A percentile compares a stretch with the other conserved stretches of the same genome.
Evolutionary conservation across 2,113 vertebrate genomes (phyloP).

Genomic region (Heteronetta atricapilla): DNA sequence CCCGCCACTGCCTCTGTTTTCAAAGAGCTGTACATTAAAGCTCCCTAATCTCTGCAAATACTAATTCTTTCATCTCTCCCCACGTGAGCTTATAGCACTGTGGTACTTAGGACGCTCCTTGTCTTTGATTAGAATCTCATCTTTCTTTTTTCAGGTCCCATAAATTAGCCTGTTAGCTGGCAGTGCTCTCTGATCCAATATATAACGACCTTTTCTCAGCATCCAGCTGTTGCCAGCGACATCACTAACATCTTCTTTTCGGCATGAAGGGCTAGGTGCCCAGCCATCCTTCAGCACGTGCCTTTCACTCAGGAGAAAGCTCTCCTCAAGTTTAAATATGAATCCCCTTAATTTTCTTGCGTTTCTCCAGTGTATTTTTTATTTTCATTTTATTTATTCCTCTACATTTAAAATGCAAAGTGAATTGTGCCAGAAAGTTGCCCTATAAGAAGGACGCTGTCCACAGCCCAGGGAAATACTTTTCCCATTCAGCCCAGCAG

Average conservation of each 20-base stretch:
- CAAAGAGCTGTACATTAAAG: neutral
- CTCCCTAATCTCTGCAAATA: constrained; percentile 9
- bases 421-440: neutral
- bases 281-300: neutral
- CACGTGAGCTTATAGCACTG: neutral
- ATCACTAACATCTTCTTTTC: neutral
- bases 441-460: neutral
- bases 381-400: neutral
- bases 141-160: constrained; percentile 16
- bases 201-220: constrained; percentile 28
- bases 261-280: neutral
- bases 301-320: neutral
- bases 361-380: neutral
- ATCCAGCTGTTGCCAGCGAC: neutral
- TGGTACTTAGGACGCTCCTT: neutral
- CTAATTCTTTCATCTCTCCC: neutral
- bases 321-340: neutral
- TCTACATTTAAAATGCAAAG: neutral
- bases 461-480: neutral
- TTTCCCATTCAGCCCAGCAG: neutral
- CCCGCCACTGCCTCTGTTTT: neutral
- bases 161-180: constrained; percentile 54
- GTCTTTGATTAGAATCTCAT: constrained; percentile 52
- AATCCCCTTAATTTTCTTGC: neutral
- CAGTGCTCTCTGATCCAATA: constrained; percentile 11